Evolutionary conservation across 1,140 invertebrate species (phyloP).

Genomic region (Drosophila tristis): DNA sequence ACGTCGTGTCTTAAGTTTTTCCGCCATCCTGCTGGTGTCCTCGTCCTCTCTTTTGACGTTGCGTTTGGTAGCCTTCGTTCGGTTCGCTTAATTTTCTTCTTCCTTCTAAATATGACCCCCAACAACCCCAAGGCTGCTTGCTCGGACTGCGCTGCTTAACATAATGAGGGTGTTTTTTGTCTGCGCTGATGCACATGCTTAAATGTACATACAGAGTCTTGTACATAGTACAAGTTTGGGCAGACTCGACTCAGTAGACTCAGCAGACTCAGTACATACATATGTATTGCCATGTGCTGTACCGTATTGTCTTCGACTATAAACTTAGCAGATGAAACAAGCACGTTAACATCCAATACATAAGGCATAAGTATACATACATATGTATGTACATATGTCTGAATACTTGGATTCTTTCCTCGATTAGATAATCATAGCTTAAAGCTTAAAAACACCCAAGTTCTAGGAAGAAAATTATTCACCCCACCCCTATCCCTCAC

Average conservation of each 20-base stretch:
- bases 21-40: neutral
- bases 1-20: conserved; percentile 19
- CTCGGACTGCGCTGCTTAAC: conserved; percentile 55
- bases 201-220: conserved; percentile 20
- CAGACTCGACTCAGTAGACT: too few species aligned
- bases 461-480: conserved; percentile 22
- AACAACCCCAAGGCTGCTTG: conserved; percentile 36
- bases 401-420: conserved; percentile 9
- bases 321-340: conserved; percentile 5
- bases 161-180: conserved; percentile 70
- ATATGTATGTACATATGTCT: neutral
- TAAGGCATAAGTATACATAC: neutral
- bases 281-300: neutral
- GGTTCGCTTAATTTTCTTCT: conserved; percentile 41
- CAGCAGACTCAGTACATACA: neutral
- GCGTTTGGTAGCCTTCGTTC: conserved; percentile 36
- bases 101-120: too few species aligned
- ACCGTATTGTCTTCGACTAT: neutral
- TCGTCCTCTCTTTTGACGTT: neutral
- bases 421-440: conserved; percentile 7
- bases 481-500: conserved; percentile 19
- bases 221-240: conserved; percentile 18
- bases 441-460: neutral
- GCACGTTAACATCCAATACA: neutral
- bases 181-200: conserved; percentile 21